Evolutionary conservation across 2,888 invertebrate species (phyloP).

Genomic region (Acrobasis repandana): DNA sequence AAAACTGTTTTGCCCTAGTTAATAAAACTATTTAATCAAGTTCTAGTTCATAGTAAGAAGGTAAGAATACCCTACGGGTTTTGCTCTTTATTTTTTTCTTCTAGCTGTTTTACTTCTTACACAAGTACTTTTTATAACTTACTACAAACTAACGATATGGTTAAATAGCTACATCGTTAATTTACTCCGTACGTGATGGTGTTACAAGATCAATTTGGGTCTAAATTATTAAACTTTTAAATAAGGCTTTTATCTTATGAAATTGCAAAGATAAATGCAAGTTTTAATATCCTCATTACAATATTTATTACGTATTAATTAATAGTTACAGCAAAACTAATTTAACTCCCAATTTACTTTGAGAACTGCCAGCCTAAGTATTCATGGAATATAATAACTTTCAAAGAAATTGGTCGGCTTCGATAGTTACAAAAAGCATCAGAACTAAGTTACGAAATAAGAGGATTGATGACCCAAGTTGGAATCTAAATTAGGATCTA

Average conservation of each 20-base stretch:
- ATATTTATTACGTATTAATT: conserved; percentile 7
- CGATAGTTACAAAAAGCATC: conserved; percentile 14
- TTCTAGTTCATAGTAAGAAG: no score
- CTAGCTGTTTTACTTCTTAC: no score
- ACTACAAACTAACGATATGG: no score
- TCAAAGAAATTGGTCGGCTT: conserved; percentile 3
- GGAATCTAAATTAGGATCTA: not conserved
- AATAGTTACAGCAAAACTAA: conserved; percentile 5
- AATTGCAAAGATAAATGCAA: not conserved
- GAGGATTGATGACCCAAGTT: conserved; percentile 8
- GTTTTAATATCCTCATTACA: not conserved
- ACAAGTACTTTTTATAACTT: no score
- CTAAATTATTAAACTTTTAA: not conserved
- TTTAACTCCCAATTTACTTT: conserved; percentile 8
- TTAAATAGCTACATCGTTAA: no score
- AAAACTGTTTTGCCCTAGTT: no score
- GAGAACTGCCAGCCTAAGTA: conserved; percentile 5
- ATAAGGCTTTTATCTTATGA: not conserved
- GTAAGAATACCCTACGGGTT: no score
- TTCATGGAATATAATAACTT: conserved; percentile 13
- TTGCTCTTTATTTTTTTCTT: no score
- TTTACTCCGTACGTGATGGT: no score
- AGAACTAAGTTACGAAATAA: not conserved
- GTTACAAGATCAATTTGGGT: no score
- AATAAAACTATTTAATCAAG: no score